These are phyloP conservation scores for Dasypolia templi DNA, from an alignment of 2,888 invertebrate species.

Conservation along the genomic window DNA sequence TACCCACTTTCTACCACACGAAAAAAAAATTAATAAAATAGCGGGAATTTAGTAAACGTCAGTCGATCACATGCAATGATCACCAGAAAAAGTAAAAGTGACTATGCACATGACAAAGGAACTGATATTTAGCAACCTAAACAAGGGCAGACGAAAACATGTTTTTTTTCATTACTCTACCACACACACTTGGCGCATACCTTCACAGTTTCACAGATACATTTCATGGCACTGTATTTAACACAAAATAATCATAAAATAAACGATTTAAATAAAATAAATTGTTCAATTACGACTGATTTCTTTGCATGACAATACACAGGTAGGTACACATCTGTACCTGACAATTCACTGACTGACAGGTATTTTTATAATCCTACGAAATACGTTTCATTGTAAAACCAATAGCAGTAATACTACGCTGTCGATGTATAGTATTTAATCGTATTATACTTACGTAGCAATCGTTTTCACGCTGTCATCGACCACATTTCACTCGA, in stretches of 20 bases:
- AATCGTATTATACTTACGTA: conserved; percentile 87
- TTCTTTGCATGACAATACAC: conserved; percentile 75
- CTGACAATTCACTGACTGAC: conserved; percentile 71
- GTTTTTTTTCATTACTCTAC: conserved; percentile 75
- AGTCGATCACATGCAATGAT: conserved; percentile 65
- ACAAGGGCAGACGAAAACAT: conserved; percentile 87
- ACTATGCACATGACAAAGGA: conserved; percentile 85
- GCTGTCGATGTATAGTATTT: conserved; percentile 66
- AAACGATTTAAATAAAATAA: conserved; percentile 79
- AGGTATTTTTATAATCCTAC: conserved; percentile 77
- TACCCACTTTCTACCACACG: conserved; percentile 71
- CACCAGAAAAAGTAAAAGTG: conserved; percentile 87
- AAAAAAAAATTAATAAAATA: conserved; percentile 72
- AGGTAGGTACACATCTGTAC: conserved; percentile 72
- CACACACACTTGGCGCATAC: conserved; percentile 71
- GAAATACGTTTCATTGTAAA: conserved; percentile 57
- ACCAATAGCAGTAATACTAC: conserved; percentile 58
- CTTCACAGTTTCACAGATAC: conserved; percentile 72
- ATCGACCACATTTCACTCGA: conserved; percentile 88
- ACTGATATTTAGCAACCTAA: conserved; percentile 86
- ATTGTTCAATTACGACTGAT: conserved; percentile 83
- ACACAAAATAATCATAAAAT: conserved; percentile 79
- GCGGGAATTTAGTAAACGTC: conserved; percentile 74
- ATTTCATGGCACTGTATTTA: conserved; percentile 80
- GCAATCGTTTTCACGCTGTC: conserved; percentile 88